A percentile compares a stretch with the other conserved stretches of the same genome.
These are phyloP conservation scores for Coracias cyanogaster DNA, from an alignment of 2,797 vertebrate species.

Conservation along the genomic window DNA sequence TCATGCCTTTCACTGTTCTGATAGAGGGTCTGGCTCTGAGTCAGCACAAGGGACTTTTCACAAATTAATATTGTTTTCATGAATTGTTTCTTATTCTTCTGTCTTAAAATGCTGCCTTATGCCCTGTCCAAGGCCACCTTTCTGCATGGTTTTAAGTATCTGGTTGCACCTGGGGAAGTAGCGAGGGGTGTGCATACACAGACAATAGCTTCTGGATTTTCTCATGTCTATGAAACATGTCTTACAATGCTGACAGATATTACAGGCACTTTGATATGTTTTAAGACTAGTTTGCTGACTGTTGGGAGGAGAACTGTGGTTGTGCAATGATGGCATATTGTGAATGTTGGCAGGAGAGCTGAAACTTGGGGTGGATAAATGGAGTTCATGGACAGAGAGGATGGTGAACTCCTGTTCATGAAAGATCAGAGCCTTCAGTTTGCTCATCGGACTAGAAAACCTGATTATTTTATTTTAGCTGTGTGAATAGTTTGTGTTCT, in stretches of 20 bases:
- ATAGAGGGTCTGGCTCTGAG: neutral
- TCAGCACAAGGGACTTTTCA: neutral
- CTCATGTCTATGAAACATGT: neutral
- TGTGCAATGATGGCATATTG: neutral
- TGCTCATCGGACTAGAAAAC: neutral
- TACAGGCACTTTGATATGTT: neutral
- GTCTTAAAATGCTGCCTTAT: neutral
- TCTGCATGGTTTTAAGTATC: neutral
- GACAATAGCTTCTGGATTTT: neutral
- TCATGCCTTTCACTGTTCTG: neutral
- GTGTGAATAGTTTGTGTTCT: neutral
- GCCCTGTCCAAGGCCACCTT: neutral
- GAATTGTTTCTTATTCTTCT: neutral
- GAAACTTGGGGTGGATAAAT: neutral
- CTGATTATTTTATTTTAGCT: slow-evolving; percentile 7
- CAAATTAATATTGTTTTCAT: neutral
- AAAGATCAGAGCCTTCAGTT: slow-evolving; percentile 21
- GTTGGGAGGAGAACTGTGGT: rapidly evolving
- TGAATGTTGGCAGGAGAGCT: neutral
- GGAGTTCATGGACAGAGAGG: neutral
- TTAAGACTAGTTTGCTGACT: neutral
- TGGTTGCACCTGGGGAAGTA: neutral
- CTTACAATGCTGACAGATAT: neutral
- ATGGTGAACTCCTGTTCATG: neutral
- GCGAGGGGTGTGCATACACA: rapidly evolving